Evolutionary conservation across 2,888 invertebrate genomes (phyloP), one percentile per base, ranked within the genome.

Genomic region (Deilephila porcellus): DNA sequence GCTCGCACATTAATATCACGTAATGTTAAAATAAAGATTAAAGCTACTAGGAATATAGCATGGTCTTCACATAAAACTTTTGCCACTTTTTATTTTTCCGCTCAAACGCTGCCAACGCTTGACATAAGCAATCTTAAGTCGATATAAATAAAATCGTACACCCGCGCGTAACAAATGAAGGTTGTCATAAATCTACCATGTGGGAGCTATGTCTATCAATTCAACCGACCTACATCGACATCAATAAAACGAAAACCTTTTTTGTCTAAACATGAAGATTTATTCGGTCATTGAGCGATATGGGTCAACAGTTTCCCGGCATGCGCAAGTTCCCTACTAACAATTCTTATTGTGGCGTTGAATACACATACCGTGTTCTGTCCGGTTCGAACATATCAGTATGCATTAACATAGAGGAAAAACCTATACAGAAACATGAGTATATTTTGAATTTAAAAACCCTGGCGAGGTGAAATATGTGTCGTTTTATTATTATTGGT

Each of bases 291-390:
- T 93, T 93, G 92, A 92, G 80, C 79, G 78, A 90, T 87, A 88
- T 92, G 79, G 93, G 93, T 90, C 92, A 92, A 88, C 83, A 83
- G 86, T 89, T 91, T 89, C 88, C 86, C 87, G 87, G 86, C 84
- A 81, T 81, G 73, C 79, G 75, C 78, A 81, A 84, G 85, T 83
- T 88, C 82, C 81, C 85, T 82, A 85, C 83, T 82, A 82, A 84
- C 2, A 45, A 86, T 83, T 82, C 82, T 81, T 83, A 82, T 82
- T 87, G 85, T 86, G 83, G 81, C 56, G 11, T 45, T 56, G 4
- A 62, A 25, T 4, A 14, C 29, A 62, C 11, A 29, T 25, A 17
- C 25, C 45, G 45, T 45, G 14, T 45, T 45, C 45, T 45, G 45
- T 45, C 14, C 11, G 45, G 14, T 2, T 45, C 45, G 45, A 45